Percentiles rank a stretch among this genome's conserved stretches.
phyloP scores from a whole-genome alignment of 2,113 vertebrate species.

The Epinephelus fuscoguttatus region DNA sequence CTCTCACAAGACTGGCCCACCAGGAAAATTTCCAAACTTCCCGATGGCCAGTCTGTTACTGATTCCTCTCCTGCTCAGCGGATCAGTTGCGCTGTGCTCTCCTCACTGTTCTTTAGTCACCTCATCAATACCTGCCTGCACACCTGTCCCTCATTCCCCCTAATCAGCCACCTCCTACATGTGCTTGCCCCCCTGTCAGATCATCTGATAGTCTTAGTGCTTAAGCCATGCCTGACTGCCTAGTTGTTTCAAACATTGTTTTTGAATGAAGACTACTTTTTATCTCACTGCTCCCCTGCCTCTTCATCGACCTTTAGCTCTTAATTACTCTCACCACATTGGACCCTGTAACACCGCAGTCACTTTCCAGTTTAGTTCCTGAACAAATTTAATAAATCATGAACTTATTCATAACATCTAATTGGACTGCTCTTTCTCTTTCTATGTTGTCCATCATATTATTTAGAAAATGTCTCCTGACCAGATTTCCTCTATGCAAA shows the following conservation, averaged over 20 bases:
- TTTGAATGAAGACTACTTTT: neutral
- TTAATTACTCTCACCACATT: neutral
- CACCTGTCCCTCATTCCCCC: neutral
- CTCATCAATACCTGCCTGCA: conserved; percentile 3
- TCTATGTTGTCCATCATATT: neutral
- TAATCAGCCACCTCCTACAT: neutral
- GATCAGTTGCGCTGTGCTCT: neutral
- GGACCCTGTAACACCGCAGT: neutral
- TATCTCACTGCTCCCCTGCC: neutral
- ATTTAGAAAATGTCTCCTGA: neutral
- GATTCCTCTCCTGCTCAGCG: neutral
- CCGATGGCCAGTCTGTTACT: too few species aligned
- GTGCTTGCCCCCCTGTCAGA: neutral
- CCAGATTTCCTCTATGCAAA: neutral
- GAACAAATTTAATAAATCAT: neutral
- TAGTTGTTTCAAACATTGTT: too few species aligned
- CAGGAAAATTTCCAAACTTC: too few species aligned
- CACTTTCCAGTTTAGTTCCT: neutral
- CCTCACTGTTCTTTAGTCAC: neutral
- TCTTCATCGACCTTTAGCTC: neutral
- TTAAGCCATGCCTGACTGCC: neutral
- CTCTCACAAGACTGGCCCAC: too few species aligned
- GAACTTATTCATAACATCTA: neutral
- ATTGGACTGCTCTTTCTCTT: neutral
- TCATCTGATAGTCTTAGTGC: neutral